Base-by-base conservation (phyloP, 2,888 invertebrate species). In the Trachelus troglodyta region DNA sequence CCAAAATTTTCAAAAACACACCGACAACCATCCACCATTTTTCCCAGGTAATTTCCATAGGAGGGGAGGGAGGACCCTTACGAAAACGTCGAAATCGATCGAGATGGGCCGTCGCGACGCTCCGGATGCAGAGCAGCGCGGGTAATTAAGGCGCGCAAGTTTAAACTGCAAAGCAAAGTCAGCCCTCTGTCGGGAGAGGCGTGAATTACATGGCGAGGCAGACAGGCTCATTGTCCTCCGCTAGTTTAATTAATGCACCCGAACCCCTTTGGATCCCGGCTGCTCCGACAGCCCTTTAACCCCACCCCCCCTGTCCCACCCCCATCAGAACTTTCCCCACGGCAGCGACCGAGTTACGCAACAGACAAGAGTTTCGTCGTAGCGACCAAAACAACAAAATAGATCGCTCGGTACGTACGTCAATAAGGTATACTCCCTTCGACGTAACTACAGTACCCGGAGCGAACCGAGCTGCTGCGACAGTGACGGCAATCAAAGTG, bases 171-270 rank as follows among this genome's bases (percentile, higher is more conserved):
- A 79, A 81, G 87, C 88, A 85, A 87, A 89, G 86, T 88, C 86
- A 82, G 84, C 75, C 68, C 69, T 35, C 76, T 83, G 87, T 80
- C 81, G 84, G 83, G 85, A 85, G 83, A 85, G 87, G 87, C 87
- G 89, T 88, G 87, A 87, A 87, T 89, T 87, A 88, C 87, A 87
- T 82, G 84, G 84, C 85, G 85, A 85, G 83, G 84, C 85, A 86
- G 89, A 89, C 88, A 87, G 88, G 87, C 90, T 90, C 90, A 90
- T 90, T 90, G 90, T 91, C 89, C 90, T 89, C 88, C 85, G 87
- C 90, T 89, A 89, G 89, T 90, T 90, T 91, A 91, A 91, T 91
- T 91, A 91, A 91, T 90, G 90, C 90, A 89, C 88, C 90, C 86
- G 85, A 87, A 84, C 81, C 78, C 79, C 81, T 83, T 83, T 1